Evolutionary conservation across 2,113 vertebrate species (phyloP).

Genomic region (Zosterops hypoxanthus): DNA sequence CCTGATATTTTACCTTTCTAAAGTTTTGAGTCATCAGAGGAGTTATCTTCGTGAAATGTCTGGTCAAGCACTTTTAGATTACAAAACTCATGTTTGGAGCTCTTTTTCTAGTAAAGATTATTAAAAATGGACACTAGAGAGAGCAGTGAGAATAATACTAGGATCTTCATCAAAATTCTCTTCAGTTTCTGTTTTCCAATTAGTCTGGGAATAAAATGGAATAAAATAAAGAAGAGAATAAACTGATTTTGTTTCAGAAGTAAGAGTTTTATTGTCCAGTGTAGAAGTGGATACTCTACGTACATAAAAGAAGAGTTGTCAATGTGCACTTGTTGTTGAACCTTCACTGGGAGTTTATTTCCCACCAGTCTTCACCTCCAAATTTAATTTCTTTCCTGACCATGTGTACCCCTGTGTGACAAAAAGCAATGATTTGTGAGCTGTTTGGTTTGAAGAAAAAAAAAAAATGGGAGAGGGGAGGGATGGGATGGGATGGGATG

Average conservation of each 20-base stretch:
- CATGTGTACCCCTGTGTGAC: neutral
- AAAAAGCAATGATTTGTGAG: neutral
- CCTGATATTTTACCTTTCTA: neutral
- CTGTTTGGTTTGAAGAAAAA: neutral
- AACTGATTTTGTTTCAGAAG: neutral
- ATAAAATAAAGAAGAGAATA: neutral
- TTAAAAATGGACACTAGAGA: neutral
- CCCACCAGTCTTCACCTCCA: neutral
- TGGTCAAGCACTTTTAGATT: neutral
- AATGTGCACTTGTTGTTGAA: neutral
- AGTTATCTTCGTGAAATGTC: neutral
- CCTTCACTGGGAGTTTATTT: neutral
- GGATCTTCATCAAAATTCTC: neutral
- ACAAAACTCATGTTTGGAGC: neutral
- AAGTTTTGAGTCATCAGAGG: neutral
- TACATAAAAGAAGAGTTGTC: neutral
- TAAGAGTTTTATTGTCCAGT: neutral
- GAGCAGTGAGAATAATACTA: neutral
- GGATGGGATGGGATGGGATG: neutral
- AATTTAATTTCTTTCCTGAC: neutral
- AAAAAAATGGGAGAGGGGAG: neutral
- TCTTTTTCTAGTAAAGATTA: neutral
- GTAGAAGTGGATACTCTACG: neutral
- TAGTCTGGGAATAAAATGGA: neutral
- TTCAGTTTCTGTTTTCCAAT: neutral